phyloP scores from a whole-genome alignment of 2,888 invertebrate species.

The Falcaria lacertinaria region DNA sequence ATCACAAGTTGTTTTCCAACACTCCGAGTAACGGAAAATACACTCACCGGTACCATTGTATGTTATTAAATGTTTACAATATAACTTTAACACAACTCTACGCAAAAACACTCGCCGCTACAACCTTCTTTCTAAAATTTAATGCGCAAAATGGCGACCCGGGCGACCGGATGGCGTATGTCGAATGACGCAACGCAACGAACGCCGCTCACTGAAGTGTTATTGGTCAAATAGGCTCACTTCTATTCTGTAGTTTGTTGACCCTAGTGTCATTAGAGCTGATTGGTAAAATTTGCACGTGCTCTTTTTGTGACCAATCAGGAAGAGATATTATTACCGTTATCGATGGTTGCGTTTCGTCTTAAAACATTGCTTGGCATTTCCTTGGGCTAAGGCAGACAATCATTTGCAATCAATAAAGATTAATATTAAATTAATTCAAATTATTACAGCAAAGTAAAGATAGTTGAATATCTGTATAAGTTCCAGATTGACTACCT shows the following conservation, averaged over 20 bases:
- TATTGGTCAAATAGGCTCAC: neutral
- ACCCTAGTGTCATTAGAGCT: neutral
- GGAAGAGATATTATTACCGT: neutral
- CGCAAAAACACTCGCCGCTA: slow-evolving; percentile 4
- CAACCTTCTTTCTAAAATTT: slow-evolving; percentile 6
- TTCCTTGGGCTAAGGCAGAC: no score
- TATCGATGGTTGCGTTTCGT: neutral
- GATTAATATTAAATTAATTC: no score
- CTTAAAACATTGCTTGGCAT: no score
- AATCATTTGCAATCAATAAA: no score
- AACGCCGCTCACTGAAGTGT: neutral
- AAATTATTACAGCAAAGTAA: no score
- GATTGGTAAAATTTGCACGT: neutral
- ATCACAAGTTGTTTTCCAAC: neutral
- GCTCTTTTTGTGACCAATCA: neutral
- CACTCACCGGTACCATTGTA: slow-evolving; percentile 72
- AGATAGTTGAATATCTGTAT: no score
- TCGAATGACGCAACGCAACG: slow-evolving; percentile 2
- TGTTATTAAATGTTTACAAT: slow-evolving; percentile 15
- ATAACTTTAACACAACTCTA: slow-evolving; percentile 18
- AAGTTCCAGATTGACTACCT: no score
- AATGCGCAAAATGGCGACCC: slow-evolving; percentile 28
- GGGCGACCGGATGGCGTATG: slow-evolving; percentile 14
- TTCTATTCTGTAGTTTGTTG: neutral
- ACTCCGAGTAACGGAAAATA: slow-evolving; percentile 2